Evolutionary conservation across 1,140 invertebrate species (phyloP).

Genomic region (Pomacea maculata): DNA sequence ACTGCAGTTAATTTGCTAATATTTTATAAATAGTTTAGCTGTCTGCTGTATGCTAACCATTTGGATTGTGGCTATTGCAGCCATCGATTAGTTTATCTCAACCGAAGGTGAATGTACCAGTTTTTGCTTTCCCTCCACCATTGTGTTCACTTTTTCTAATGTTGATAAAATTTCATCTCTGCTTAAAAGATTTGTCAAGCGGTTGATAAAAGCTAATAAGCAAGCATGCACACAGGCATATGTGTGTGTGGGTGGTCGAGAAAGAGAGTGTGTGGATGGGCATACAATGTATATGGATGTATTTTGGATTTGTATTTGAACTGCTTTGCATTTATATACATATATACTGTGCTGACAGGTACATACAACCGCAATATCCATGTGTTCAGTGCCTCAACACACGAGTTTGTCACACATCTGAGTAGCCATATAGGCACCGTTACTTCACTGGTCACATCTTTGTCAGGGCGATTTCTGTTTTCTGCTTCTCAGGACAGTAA

Average conservation of each 20-base stretch:
- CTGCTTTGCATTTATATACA: neutral
- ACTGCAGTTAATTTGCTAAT: no score
- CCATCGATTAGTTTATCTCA: no score
- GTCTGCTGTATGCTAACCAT: no score
- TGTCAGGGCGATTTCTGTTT: constrained; percentile 50
- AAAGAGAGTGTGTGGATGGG: neutral
- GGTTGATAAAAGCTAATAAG: neutral
- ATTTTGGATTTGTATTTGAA: constrained; percentile 4
- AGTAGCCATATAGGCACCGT: constrained; percentile 53
- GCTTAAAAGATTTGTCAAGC: no score
- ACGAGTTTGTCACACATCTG: constrained; percentile 44
- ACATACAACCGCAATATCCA: constrained; percentile 55
- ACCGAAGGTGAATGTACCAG: no score
- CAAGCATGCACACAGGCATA: neutral
- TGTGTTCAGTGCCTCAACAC: constrained; percentile 46
- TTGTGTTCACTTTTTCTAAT: no score
- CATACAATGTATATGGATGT: neutral
- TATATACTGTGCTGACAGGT: constrained; percentile 30
- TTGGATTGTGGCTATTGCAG: no score
- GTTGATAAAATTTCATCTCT: no score
- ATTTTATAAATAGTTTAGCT: no score
- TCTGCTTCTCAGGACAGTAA: constrained; percentile 51
- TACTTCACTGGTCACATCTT: constrained; percentile 43
- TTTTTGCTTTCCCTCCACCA: no score
- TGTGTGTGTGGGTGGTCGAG: neutral